phyloP scores from a whole-genome alignment of 35 echinoderm and acorn worm genomes.

The Apostichopus japonicus region DNA sequence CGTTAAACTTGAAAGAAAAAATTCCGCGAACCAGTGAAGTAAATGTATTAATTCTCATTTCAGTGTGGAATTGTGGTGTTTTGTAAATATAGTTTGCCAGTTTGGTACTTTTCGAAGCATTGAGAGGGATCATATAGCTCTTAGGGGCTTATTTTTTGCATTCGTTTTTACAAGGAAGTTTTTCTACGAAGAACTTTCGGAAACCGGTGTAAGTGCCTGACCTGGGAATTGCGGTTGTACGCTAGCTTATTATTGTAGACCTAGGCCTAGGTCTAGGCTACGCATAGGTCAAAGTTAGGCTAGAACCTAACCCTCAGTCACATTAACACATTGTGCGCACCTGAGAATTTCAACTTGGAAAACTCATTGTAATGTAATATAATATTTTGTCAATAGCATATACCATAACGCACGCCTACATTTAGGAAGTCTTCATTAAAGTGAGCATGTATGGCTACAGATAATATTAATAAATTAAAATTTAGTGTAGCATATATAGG shows the following conservation, averaged over 20 bases:
- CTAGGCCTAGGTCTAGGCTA: too few relatives aligned
- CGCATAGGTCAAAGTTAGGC: too few relatives aligned
- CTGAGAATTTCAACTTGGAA: too few relatives aligned
- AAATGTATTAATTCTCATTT: neutral
- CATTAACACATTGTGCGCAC: too few relatives aligned
- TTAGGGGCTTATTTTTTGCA: neutral
- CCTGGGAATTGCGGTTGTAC: neutral
- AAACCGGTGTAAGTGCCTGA: neutral
- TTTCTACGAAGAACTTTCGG: neutral
- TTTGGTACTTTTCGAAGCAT: neutral
- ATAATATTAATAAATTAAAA: too few relatives aligned
- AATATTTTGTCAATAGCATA: too few relatives aligned
- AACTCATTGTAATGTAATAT: too few relatives aligned
- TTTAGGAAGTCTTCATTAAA: too few relatives aligned
- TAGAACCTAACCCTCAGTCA: too few relatives aligned
- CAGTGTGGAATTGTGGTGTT: neutral
- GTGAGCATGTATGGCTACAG: too few relatives aligned
- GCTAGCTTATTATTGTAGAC: neutral
- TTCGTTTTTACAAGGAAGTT: neutral
- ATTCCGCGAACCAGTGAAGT: neutral
- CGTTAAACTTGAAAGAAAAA: neutral
- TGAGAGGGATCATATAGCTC: neutral
- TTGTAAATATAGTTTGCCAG: neutral
- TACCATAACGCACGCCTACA: too few relatives aligned
- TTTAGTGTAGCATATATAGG: too few relatives aligned